A percentile compares a stretch with the other conserved stretches of the same genome.
phyloP scores from a whole-genome alignment of 2,797 vertebrate species.

The Aythya fuligula region DNA sequence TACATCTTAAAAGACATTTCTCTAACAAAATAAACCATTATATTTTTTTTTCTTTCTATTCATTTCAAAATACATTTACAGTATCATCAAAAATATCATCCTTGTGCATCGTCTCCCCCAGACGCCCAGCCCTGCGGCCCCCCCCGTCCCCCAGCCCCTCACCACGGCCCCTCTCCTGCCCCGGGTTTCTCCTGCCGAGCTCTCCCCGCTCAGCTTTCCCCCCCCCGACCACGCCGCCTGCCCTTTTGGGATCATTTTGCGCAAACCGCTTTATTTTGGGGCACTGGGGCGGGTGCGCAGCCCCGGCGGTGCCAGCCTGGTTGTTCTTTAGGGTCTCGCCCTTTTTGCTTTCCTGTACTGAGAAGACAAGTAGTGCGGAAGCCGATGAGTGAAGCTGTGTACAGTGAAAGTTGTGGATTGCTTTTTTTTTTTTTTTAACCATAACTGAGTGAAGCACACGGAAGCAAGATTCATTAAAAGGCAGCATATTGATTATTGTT shows the following conservation, averaged over 20 bases:
- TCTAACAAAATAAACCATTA: constrained; percentile 77
- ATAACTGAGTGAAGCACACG: constrained; percentile 77
- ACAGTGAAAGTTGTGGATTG: constrained; percentile 74
- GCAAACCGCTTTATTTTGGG: background rate
- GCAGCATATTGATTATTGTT: constrained; percentile 86
- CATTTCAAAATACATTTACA: constrained; percentile 79
- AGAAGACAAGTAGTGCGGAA: constrained; percentile 75
- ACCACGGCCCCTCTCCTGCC: background rate
- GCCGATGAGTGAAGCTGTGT: constrained; percentile 74
- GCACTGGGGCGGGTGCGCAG: background rate
- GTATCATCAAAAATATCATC: constrained; percentile 79
- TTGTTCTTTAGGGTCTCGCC: constrained; percentile 84
- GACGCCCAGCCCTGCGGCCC: background rate
- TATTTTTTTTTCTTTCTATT: constrained; percentile 36
- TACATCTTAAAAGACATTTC: constrained; percentile 56
- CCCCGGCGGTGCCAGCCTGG: constrained; percentile 48
- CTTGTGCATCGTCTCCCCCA: constrained; percentile 55
- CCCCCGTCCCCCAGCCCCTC: background rate
- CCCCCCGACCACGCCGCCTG: background rate
- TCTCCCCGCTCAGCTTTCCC: background rate
- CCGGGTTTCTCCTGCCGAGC: rapidly evolving
- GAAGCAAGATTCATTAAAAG: constrained; percentile 86
- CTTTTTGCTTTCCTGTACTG: constrained; percentile 72
- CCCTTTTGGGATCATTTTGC: background rate
- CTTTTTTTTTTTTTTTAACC: constrained; percentile 60